Percentiles rank a stretch among this genome's conserved stretches.
phyloP scores from a whole-genome alignment of 2,888 invertebrate genomes.

The Strigamia maritima region DNA sequence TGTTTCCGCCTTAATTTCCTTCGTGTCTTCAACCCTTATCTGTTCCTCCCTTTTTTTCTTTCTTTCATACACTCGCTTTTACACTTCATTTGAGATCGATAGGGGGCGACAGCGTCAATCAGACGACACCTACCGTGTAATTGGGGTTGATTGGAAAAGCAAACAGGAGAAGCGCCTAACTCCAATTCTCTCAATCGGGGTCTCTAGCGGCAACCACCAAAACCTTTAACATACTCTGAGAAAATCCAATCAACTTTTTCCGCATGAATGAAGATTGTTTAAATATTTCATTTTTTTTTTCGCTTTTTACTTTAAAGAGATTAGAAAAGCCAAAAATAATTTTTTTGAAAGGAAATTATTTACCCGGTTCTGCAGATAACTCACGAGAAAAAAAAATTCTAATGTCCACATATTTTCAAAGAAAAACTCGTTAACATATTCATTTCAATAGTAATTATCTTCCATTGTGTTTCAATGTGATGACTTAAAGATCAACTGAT shows the following conservation, averaged over 20 bases:
- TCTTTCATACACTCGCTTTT: constrained; percentile 2
- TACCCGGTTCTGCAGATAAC: background rate
- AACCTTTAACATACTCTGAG: background rate
- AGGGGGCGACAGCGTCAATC: constrained; percentile 13
- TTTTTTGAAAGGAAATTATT: background rate
- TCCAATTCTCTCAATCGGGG: background rate
- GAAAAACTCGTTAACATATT: too few relatives aligned
- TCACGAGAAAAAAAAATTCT: background rate
- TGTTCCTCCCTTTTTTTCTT: background rate
- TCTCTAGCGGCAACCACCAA: constrained; percentile 5
- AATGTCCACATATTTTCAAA: too few relatives aligned
- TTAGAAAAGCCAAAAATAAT: background rate
- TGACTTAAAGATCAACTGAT: too few relatives aligned
- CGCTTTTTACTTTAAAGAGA: background rate
- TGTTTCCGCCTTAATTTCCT: constrained; percentile 15
- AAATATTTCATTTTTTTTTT: constrained; percentile 15
- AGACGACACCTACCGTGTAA: constrained; percentile 15
- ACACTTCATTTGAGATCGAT: constrained; percentile 15
- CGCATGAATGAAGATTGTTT: constrained; percentile 1
- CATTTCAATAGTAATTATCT: too few relatives aligned
- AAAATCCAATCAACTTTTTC: constrained; percentile 6
- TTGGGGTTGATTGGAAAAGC: constrained; percentile 15
- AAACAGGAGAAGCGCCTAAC: constrained; percentile 15
- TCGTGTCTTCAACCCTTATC: constrained; percentile 5
- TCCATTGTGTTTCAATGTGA: too few relatives aligned